Evolutionary conservation across 2,888 invertebrate species (phyloP), one percentile per base, ranked within the genome.

Genomic region (Adelphocoris suturalis): DNA sequence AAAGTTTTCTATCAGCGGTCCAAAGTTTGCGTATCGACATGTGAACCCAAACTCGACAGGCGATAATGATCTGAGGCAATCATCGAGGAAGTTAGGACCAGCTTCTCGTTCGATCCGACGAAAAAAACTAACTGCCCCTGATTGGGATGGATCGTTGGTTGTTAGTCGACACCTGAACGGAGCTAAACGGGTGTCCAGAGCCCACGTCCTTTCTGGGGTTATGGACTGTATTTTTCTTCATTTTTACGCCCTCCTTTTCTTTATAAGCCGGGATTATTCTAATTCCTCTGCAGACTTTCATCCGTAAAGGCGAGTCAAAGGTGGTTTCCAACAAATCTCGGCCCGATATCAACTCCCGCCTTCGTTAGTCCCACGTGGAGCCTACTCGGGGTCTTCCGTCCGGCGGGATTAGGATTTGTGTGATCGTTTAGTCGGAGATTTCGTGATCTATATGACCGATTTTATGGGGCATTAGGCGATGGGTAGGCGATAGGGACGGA

Each of bases 41-140:
- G 11, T 5, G 68, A 68, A 68, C 68, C 12, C 68, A 11, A 19
- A 11, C 23, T 9, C 68, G 23, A 68, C 68, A 68, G 23, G 68
- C 68, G 68, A 68, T 68, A 68, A 68, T 68, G 68, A 68, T 68
- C 68, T 23, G 68, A 68, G 68, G 68, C 27, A 23, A 68, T 68
- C 68, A 68, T 23, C 61, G 11, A 68, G 68, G 68, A 3, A 68
- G 68, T 68, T 68, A 23, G 68, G 13, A 23, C 57, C 23, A 68
- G 68, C 23, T 27, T 68, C 68, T 23, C 68, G 23, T 0, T 23
- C 23, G 23, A 23, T 4, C 11, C 68, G 68, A 52, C 9, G 23
- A 68, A 68, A 68, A 68, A 68, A 68, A 68, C 68, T 11, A 68
- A 68, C 23, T 68, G 61, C 61, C n/a, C 61, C 61, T 61, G 61